These are phyloP conservation scores for Callyntrura guangdongensis DNA, from an alignment of 2,888 invertebrate genomes.

Conservation along the genomic window DNA sequence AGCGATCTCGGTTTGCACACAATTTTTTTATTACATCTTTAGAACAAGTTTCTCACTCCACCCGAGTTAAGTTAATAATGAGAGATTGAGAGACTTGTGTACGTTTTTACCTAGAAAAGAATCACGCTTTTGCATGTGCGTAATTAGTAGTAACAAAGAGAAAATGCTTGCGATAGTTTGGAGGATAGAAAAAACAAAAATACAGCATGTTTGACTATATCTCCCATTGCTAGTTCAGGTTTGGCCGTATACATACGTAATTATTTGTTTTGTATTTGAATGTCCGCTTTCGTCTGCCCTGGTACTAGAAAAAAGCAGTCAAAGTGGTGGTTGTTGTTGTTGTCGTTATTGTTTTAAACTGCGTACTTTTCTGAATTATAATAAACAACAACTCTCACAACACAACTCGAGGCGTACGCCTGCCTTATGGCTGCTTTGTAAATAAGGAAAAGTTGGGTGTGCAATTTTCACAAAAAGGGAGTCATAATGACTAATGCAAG, in stretches of 20 bases:
- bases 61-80: constrained; percentile 51
- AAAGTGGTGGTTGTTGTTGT: neutral
- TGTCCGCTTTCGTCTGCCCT: neutral
- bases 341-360: neutral
- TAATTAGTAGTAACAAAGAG: constrained; percentile 76
- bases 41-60: neutral
- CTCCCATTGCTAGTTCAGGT: neutral
- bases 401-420: no score
- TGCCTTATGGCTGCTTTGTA: neutral
- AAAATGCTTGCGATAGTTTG: constrained; percentile 12
- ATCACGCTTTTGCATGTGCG: constrained; percentile 79
- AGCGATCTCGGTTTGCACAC: neutral
- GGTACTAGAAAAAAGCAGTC: neutral
- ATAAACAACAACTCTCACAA: neutral
- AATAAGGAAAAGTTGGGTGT: neutral
- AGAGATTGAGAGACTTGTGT: constrained; percentile 48
- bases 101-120: constrained; percentile 43
- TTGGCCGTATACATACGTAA: neutral
- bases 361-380: neutral
- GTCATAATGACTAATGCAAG: constrained; percentile 14
- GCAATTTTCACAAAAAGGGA: constrained; percentile 40
- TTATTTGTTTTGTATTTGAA: neutral
- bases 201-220: neutral
- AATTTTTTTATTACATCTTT: neutral
- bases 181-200: constrained; percentile 32